phyloP scores from a whole-genome alignment of 2,113 vertebrate species.

The Pollachius pollachius region DNA sequence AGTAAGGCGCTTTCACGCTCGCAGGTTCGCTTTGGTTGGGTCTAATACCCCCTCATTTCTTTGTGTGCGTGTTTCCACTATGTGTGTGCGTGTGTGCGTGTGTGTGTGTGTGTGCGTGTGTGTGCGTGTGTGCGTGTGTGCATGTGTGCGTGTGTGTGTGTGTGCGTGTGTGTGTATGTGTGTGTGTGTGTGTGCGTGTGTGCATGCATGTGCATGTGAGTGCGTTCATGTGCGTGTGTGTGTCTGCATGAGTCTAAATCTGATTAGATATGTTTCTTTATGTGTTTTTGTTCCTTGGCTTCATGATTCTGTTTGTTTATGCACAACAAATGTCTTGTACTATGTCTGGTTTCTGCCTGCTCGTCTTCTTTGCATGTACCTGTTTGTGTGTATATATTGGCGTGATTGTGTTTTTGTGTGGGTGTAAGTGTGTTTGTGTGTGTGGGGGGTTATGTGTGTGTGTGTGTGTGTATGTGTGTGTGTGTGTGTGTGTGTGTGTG shows the following conservation, averaged over 20 bases:
- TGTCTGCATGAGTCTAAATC: not conserved
- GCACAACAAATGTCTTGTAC: not conserved
- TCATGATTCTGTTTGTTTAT: not conserved
- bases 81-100: conserved; percentile 1
- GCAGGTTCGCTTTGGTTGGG: conserved; percentile 95
- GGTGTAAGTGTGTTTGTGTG: too few species aligned
- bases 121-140: conserved; percentile 3
- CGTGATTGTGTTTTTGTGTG: conserved; percentile 37
- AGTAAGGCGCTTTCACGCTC: conserved; percentile 99
- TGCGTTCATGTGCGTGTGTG: not conserved
- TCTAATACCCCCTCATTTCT: conserved; percentile 97
- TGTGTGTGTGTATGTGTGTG: conserved; percentile 1
- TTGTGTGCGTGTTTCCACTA: conserved; percentile 19
- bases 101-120: conserved; percentile 14
- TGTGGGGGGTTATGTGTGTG: too few species aligned
- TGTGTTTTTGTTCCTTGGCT: not conserved
- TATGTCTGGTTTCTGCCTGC: not conserved
- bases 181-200: conserved; percentile 14
- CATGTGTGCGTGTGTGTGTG: too few species aligned
- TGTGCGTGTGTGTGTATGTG: conserved; percentile 13
- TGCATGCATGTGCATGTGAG: not conserved
- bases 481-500: conserved; percentile 17
- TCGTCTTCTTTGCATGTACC: conserved; percentile 1
- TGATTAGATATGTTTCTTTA: not conserved
- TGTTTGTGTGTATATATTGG: conserved; percentile 6